Evolutionary conservation across 2,888 invertebrate species (phyloP).

Genomic region (Stenodema calcarata): DNA sequence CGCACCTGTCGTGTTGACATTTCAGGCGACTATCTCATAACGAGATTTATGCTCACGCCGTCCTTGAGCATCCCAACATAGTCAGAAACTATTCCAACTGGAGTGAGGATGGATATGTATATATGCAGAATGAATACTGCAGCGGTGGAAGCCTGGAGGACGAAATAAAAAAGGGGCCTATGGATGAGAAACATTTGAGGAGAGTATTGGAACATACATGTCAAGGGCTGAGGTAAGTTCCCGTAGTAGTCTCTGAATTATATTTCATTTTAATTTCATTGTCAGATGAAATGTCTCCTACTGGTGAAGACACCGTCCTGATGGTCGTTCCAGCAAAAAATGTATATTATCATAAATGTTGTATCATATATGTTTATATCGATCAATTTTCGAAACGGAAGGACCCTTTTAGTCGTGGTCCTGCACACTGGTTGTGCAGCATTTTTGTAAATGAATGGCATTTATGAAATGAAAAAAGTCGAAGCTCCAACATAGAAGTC

Average conservation of each 20-base stretch:
- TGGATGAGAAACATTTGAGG: constrained; percentile 74
- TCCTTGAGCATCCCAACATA: constrained; percentile 87
- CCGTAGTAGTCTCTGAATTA: neutral
- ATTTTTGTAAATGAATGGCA: no score
- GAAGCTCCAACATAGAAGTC: no score
- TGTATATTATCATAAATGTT: no score
- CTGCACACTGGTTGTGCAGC: no score
- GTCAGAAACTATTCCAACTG: constrained; percentile 96
- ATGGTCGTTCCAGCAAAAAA: no score
- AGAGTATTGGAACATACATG: constrained; percentile 80
- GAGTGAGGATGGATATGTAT: constrained; percentile 94
- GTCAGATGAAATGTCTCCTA: no score
- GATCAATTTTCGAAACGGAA: no score
- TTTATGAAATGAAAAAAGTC: no score
- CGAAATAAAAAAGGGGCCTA: constrained; percentile 57
- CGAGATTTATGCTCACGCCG: constrained; percentile 94
- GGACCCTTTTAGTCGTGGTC: no score
- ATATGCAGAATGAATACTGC: constrained; percentile 94
- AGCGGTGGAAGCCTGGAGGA: constrained; percentile 87
- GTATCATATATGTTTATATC: no score
- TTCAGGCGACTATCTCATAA: constrained; percentile 79
- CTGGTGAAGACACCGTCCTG: no score
- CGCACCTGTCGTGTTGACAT: neutral
- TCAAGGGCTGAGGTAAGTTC: constrained; percentile 74
- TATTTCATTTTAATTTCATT: neutral